A percentile compares a stretch with the other conserved stretches of the same genome.
Conservation (phyloP, 2,888 invertebrate genomes). For the Neoitamus cyanurus region DNA sequence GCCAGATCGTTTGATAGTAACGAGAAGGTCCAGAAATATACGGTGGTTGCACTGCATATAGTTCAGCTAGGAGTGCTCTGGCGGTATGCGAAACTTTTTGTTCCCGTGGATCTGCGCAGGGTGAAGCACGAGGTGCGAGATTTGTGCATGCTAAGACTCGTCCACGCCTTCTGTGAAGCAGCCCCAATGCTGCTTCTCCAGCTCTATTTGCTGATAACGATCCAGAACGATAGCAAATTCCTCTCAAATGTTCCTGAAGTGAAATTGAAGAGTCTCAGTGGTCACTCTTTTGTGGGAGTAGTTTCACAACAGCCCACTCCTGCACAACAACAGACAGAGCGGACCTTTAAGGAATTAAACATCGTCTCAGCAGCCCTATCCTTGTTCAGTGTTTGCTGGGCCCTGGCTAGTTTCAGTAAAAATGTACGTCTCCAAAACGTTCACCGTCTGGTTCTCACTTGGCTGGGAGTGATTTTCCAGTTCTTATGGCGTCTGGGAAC, state of each 20-base stretch:
- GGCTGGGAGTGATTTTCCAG: slow-evolving; percentile 85
- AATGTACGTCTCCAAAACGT: slow-evolving; percentile 85
- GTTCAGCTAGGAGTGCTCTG: slow-evolving; percentile 79
- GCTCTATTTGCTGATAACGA: slow-evolving; percentile 75
- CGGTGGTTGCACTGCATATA: slow-evolving; percentile 73
- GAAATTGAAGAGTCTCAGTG: slow-evolving; percentile 55
- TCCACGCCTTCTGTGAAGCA: slow-evolving; percentile 89
- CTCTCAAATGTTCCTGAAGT: slow-evolving; percentile 57
- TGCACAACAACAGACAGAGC: slow-evolving; percentile 59
- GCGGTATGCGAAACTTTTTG: slow-evolving; percentile 86
- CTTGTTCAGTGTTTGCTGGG: slow-evolving; percentile 89
- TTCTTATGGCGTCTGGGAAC: slow-evolving; percentile 79
- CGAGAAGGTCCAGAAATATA: slow-evolving; percentile 57
- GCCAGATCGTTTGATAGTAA: slow-evolving; percentile 53
- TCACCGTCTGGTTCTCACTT: slow-evolving; percentile 83
- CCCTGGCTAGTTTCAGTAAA: slow-evolving; percentile 89
- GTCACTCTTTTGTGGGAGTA: slow-evolving; percentile 50
- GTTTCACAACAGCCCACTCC: slow-evolving; percentile 54
- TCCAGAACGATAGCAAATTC: slow-evolving; percentile 59
- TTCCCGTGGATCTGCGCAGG: slow-evolving; percentile 82
- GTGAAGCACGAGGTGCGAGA: slow-evolving; percentile 86
- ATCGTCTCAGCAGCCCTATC: slow-evolving; percentile 84
- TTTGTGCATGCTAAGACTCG: slow-evolving; percentile 80
- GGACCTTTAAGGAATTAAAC: slow-evolving; percentile 79
- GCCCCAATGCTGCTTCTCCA: slow-evolving; percentile 89